Evolutionary conservation across 1,140 invertebrate species (phyloP), one percentile per base, ranked within the genome.

Genomic region (Drosophila tristis): DNA sequence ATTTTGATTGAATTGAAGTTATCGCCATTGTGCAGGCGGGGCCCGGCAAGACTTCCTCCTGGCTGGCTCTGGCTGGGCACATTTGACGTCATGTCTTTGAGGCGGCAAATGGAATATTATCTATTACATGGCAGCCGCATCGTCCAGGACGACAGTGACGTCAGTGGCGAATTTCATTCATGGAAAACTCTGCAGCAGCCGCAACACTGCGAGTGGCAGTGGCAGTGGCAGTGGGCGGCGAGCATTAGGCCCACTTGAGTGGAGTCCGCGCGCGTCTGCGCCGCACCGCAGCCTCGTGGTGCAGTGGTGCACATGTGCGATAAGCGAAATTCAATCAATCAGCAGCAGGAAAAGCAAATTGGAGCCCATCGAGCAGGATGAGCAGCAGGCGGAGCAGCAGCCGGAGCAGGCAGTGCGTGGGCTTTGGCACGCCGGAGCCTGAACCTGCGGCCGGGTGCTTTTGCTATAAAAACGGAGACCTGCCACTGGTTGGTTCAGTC

Each of bases 271-370:
- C n/a, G 51, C n/a, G 44, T 31, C 31, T 31, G 16, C 31, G 42
- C 48, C 49, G 48, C 43, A 54, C 2, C 48, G 23, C 16, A 26
- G 16, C 45, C 16, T 50, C 48, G 16, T 56, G 45, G 70, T 62
- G 75, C 87, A 84, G 47, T 91, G 81, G 90, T 91, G 90, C 89
- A 87, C 90, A 91, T 90, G 80, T 91, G 87, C 87, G 90, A 91
- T 91, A 91, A 91, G 89, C 70, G 56, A 66, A 91, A 91, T 87
- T 79, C 70, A 91, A 91, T 91, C 81, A 91, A 90, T 91, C 84
- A 90, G 35, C 55, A 16, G 42, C 54, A 25, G 49, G 16, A 90
- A 90, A 54, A 25, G 51, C 23, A 90, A 90, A 90, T 86, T 86
- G 68, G 57, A 70, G 60, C 64, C 64, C 68, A 74, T 47, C 80